These are phyloP conservation scores for Phalacrocorax pelagicus DNA, from an alignment of 2,113 vertebrate species.

Conservation along the genomic window DNA sequence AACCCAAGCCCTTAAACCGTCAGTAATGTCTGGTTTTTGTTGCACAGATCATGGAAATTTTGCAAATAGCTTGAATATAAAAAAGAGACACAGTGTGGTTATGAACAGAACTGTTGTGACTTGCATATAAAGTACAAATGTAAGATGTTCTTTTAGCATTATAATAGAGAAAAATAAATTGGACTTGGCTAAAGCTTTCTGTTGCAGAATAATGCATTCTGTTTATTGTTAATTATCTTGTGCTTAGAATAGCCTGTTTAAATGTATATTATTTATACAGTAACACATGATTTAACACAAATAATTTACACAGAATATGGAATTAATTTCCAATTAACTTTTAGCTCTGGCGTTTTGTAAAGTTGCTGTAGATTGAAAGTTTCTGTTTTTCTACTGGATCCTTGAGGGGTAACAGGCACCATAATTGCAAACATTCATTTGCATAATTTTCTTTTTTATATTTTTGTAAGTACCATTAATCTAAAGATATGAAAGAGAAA, in stretches of 20 bases:
- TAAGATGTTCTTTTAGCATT: slow-evolving; percentile 52
- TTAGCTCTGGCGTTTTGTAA: slow-evolving; percentile 40
- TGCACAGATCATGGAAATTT: slow-evolving; percentile 14
- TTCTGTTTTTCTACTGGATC: slow-evolving; percentile 30
- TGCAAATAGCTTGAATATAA: not conserved
- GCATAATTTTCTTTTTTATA: slow-evolving; percentile 16
- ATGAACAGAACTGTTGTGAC: slow-evolving; percentile 24
- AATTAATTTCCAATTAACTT: slow-evolving; percentile 72
- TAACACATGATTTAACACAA: slow-evolving; percentile 58
- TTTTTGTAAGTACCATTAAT: slow-evolving; percentile 25
- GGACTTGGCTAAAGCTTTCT: slow-evolving; percentile 55
- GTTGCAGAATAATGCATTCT: slow-evolving; percentile 60
- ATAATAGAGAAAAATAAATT: slow-evolving; percentile 63
- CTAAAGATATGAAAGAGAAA: slow-evolving; percentile 25
- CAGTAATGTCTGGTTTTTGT: not conserved
- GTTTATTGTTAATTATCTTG: slow-evolving; percentile 65
- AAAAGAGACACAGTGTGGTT: not conserved
- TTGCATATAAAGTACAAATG: slow-evolving; percentile 42
- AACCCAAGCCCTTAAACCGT: not conserved
- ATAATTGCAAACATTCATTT: slow-evolving; percentile 49
- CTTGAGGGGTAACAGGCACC: slow-evolving; percentile 14
- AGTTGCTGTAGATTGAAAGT: slow-evolving; percentile 60
- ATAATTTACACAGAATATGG: slow-evolving; percentile 53
- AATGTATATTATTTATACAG: slow-evolving; percentile 64
- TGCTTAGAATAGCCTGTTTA: slow-evolving; percentile 50